These are phyloP conservation scores for Mythimna pallens DNA, from an alignment of 2,888 invertebrate species.

Conservation along the genomic window DNA sequence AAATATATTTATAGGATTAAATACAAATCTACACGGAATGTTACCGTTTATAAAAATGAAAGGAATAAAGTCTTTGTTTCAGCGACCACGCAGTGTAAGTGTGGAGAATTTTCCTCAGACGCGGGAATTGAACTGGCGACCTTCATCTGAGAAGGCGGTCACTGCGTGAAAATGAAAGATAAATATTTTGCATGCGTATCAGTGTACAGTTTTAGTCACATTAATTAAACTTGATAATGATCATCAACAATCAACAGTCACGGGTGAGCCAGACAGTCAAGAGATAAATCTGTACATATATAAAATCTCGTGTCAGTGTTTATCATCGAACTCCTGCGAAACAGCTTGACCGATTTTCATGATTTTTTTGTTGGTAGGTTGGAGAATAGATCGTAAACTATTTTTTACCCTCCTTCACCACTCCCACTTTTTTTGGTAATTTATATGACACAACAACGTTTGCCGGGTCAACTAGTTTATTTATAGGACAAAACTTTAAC, in stretches of 20 bases:
- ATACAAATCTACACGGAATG: neutral
- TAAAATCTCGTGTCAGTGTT: too few relatives aligned
- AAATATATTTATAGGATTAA: neutral
- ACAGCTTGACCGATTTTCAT: too few relatives aligned
- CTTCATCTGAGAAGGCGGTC: slow-evolving; percentile 56
- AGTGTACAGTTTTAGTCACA: slow-evolving; percentile 26
- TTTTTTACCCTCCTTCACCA: too few relatives aligned
- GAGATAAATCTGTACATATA: neutral
- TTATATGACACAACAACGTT: too few relatives aligned
- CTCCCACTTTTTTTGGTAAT: too few relatives aligned
- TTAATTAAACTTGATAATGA: slow-evolving; percentile 33
- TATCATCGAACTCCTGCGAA: too few relatives aligned
- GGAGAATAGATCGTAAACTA: too few relatives aligned
- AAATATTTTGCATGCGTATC: slow-evolving; percentile 40
- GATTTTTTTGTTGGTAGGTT: too few relatives aligned
- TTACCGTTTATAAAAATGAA: neutral
- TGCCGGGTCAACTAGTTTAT: too few relatives aligned
- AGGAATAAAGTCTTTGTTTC: slow-evolving; percentile 40
- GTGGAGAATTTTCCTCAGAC: slow-evolving; percentile 35
- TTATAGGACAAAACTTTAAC: too few relatives aligned
- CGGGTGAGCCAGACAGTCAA: neutral
- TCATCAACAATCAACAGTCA: slow-evolving; percentile 12
- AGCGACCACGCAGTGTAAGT: slow-evolving; percentile 31
- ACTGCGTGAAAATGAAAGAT: slow-evolving; percentile 37
- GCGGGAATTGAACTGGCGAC: slow-evolving; percentile 56